Conservation (phyloP, 2,888 invertebrate species). For the Melanargia galathea region DNA sequence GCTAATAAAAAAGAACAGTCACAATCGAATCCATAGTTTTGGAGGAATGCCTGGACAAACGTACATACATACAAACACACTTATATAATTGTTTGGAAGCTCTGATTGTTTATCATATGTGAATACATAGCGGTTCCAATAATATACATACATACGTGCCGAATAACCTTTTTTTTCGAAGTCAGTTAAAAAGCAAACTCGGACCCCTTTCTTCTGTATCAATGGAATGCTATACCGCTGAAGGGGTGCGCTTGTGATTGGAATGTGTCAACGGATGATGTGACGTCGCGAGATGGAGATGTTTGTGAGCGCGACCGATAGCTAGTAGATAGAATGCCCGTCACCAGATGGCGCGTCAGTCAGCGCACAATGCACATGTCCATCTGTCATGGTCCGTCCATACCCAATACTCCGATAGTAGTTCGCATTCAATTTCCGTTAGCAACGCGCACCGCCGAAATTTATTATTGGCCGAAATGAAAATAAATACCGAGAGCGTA, state of each 20-base stretch:
- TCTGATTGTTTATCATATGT: no score
- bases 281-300: constrained; percentile 54
- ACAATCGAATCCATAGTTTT: no score
- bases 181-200: neutral
- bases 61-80: no score
- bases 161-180: no score
- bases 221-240: neutral
- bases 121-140: no score
- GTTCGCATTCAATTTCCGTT: constrained; percentile 72
- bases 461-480: constrained; percentile 54
- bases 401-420: constrained; percentile 55
- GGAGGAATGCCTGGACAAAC: no score
- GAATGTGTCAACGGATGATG: constrained; percentile 47
- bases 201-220: neutral
- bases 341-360: constrained; percentile 44
- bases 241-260: constrained; percentile 41
- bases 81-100: no score
- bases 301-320: constrained; percentile 55
- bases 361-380: constrained; percentile 39
- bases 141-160: no score
- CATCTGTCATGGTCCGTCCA: constrained; percentile 49
- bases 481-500: constrained; percentile 38
- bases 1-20: no score
- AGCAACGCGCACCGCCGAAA: constrained; percentile 49
- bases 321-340: constrained; percentile 47